phyloP scores from a whole-genome alignment of 2,888 invertebrate genomes.

The Drosophila limbata region DNA sequence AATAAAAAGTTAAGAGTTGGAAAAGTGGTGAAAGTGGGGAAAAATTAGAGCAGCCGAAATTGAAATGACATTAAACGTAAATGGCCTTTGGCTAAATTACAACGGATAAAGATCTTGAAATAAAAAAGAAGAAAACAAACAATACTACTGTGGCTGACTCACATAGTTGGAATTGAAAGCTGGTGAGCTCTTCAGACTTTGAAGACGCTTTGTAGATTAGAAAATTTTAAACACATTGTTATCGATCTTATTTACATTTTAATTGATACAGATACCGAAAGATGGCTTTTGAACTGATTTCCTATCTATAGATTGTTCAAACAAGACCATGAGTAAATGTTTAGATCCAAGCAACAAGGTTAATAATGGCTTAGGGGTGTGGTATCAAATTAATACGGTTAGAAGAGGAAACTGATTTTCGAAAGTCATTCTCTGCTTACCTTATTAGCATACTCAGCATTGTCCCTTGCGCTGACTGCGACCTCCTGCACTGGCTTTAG shows the following conservation, averaged over 20 bases:
- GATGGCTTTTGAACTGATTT: conserved; percentile 33
- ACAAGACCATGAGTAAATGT: conserved; percentile 6
- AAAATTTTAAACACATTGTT: conserved; percentile 23
- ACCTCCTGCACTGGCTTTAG: conserved; percentile 51
- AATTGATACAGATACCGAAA: conserved; percentile 11
- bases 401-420: background rate
- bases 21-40: conserved; percentile 41
- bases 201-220: conserved; percentile 11
- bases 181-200: conserved; percentile 22
- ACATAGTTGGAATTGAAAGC: conserved; percentile 46
- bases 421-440: conserved; percentile 53
- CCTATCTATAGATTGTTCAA: conserved; percentile 15
- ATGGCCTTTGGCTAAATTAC: conserved; percentile 19
- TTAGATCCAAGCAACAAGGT: conserved; percentile 20
- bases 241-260: conserved; percentile 31
- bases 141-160: conserved; percentile 16
- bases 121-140: conserved; percentile 44
- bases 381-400: background rate
- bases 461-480: conserved; percentile 73
- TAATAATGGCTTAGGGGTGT: background rate
- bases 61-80: conserved; percentile 23
- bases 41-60: conserved; percentile 30
- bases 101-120: conserved; percentile 44
- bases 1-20: conserved; percentile 5
- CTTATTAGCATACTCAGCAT: conserved; percentile 65